Conservation (phyloP, 64 coral and sea anemone genomes). For the Stichodactyla mertensii region DNA sequence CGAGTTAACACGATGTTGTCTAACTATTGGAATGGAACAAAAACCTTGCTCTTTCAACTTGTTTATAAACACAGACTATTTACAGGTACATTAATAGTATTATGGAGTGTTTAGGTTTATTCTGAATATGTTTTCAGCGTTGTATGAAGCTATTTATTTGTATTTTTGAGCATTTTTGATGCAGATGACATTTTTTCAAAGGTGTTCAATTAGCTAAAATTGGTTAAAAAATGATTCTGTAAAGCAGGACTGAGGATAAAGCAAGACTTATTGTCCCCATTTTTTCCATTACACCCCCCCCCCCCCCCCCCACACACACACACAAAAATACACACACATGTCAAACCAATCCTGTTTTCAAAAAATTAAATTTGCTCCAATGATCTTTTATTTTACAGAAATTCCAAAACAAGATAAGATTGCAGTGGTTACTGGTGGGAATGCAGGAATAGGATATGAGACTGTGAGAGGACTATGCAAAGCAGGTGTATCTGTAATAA, state of each 20-base stretch:
- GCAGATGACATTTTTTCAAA: too few species aligned
- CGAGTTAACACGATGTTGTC: neutral
- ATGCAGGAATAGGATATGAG: constrained; percentile 77
- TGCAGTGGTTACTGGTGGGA: constrained; percentile 83
- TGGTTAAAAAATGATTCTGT: too few species aligned
- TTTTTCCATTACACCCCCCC: too few species aligned
- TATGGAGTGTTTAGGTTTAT: neutral
- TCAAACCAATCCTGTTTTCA: neutral
- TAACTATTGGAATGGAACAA: constrained; percentile 41
- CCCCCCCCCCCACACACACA: neutral
- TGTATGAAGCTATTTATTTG: neutral
- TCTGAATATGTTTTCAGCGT: neutral
- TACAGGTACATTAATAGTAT: constrained; percentile 22
- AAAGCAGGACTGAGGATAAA: too few species aligned
- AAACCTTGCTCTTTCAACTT: constrained; percentile 36
- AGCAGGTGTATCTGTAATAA: constrained; percentile 64
- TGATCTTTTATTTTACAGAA: neutral
- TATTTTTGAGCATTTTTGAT: neutral
- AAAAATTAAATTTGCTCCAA: neutral
- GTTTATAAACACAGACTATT: constrained; percentile 29
- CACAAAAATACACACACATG: neutral
- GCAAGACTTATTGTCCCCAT: too few species aligned
- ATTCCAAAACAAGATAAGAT: constrained; percentile 35
- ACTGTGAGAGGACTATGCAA: constrained; percentile 68
- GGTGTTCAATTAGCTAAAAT: too few species aligned